Evolutionary conservation across 2,113 vertebrate species (phyloP).

Genomic region (Petaurus breviceps): DNA sequence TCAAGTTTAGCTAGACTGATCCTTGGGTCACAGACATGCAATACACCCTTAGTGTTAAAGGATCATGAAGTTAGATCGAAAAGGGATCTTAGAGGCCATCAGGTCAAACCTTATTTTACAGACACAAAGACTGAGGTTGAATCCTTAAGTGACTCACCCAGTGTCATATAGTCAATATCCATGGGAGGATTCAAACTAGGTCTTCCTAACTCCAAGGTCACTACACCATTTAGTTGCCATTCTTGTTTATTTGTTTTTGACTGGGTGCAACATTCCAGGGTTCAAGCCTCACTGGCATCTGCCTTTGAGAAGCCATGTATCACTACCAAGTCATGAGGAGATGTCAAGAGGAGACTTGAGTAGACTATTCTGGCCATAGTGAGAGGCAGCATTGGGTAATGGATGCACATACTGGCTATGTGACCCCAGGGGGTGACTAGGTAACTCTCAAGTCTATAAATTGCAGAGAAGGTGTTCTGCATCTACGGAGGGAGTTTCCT

Average conservation of each 20-base stretch:
- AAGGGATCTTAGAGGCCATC: not conserved
- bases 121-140: not conserved
- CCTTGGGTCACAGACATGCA: not conserved
- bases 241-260: too few relatives aligned
- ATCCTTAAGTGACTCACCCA: not conserved
- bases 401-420: not conserved
- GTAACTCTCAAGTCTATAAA: not conserved
- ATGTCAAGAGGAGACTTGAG: not conserved
- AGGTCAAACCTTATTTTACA: not conserved
- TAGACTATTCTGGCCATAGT: not conserved
- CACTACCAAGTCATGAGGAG: not conserved
- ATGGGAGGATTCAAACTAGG: not conserved
- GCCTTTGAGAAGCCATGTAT: not conserved
- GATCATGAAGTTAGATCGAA: not conserved
- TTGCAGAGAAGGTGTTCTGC: not conserved
- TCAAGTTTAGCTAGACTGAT: not conserved
- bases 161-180: too few relatives aligned
- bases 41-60: not conserved
- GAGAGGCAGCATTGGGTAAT: not conserved
- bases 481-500: not conserved
- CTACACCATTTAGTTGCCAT: too few relatives aligned
- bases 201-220: not conserved
- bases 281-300: not conserved
- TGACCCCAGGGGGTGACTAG: not conserved
- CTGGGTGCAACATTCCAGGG: too few relatives aligned